These are phyloP conservation scores for Falcaria lacertinaria DNA, from an alignment of 2,888 invertebrate species.

Conservation along the genomic window DNA sequence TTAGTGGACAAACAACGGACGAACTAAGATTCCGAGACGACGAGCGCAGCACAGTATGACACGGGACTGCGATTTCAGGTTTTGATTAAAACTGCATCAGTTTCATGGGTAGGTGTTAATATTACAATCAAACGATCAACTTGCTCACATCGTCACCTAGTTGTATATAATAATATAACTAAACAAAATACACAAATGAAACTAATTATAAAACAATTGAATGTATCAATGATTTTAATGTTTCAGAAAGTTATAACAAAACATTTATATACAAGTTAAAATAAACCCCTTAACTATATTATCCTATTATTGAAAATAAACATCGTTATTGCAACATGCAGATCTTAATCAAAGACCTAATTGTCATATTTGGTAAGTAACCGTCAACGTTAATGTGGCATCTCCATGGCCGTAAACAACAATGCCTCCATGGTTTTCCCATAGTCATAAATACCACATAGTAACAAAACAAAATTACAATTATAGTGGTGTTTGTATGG, in stretches of 20 bases:
- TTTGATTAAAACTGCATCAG: no score
- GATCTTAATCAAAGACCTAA: neutral
- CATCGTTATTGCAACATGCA: constrained; percentile 1
- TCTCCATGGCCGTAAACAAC: no score
- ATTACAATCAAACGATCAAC: no score
- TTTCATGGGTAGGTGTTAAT: no score
- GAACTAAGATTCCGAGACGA: no score
- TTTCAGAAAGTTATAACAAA: constrained; percentile 7
- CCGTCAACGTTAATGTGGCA: neutral
- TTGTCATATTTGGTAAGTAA: neutral
- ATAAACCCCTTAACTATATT: constrained; percentile 11
- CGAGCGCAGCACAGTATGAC: no score
- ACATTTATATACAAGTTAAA: constrained; percentile 14
- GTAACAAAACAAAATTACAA: neutral
- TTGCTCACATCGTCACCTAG: no score
- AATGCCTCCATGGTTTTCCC: neutral
- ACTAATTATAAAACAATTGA: constrained; percentile 8
- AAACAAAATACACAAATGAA: no score
- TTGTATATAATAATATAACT: no score
- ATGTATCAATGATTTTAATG: constrained; percentile 5
- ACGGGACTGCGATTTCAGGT: no score
- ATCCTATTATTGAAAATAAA: constrained; percentile 7
- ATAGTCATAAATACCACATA: neutral
- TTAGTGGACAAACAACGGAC: no score
- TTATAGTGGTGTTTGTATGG: no score